Conservation (phyloP, 2,113 vertebrate genomes). For the Entelurus aequoreus region DNA sequence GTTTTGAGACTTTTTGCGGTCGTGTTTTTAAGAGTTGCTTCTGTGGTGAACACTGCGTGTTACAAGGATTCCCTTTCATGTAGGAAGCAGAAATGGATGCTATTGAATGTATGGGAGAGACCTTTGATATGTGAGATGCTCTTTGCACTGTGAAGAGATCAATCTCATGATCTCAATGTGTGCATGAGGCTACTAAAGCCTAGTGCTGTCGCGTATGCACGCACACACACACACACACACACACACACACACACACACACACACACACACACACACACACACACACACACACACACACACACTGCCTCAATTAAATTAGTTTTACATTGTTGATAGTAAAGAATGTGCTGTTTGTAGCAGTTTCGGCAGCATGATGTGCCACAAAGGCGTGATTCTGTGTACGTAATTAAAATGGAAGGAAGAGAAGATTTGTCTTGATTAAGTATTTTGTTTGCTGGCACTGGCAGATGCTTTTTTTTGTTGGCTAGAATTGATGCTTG, state of each 20-base stretch:
- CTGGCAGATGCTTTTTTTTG: conserved; percentile 9
- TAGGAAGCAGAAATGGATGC: conserved; percentile 59
- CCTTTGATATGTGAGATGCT: conserved; percentile 73
- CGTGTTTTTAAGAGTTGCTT: conserved; percentile 49
- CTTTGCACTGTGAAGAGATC: conserved; percentile 54
- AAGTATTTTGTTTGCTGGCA: conserved; percentile 26
- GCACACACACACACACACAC: neutral
- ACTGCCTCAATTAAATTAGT: neutral
- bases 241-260: too few relatives aligned
- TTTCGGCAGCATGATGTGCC: conserved; percentile 7
- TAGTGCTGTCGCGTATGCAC: conserved; percentile 16
- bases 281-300: neutral
- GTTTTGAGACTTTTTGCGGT: conserved; percentile 36
- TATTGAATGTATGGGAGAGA: conserved; percentile 55
- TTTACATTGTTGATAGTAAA: conserved; percentile 4
- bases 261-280: too few relatives aligned
- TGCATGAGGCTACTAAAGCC: conserved; percentile 33
- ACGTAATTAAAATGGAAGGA: conserved; percentile 26
- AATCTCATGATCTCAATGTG: conserved; percentile 53
- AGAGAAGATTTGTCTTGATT: conserved; percentile 35
- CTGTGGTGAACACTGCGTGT: conserved; percentile 33
- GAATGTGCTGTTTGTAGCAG: conserved; percentile 3
- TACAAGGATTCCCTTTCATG: conserved; percentile 65
- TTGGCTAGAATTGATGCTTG: conserved; percentile 19
- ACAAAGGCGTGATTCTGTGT: conserved; percentile 1